Evolutionary conservation across 2,888 invertebrate species (phyloP), one percentile per base, ranked within the genome.

Genomic region (Megalurothrips usitatus): DNA sequence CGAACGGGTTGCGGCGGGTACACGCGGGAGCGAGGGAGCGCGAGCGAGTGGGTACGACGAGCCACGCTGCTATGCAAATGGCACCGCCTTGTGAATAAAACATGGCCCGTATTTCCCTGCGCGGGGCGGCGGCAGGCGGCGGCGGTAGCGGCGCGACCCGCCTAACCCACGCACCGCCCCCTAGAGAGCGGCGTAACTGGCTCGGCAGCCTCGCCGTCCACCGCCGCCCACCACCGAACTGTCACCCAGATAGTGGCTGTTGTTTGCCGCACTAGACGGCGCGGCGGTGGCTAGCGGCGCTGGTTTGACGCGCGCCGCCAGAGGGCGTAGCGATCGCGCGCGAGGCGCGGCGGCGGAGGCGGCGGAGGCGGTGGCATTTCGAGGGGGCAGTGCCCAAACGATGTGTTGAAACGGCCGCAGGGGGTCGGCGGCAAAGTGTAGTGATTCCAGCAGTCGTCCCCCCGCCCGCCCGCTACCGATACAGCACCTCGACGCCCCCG

Each of bases 31-130:
- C 34, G 34, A 43, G 34, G 3, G 52, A 17, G 52, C 3, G 58
- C 17, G 58, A 58, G 58, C n/a, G 58, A 58, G 58, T 58, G 58
- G 17, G 58, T 58, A 58, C 58, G 58, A 17, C 17, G 14, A 58
- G 58, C 58, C 58, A 58, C n/a, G n/a, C n/a, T n/a, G 58, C 19
- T 58, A 58, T 58, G 58, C 58, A 58, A 58, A 58, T 58, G 58
- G 34, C 34, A 43, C 3, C 34, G 34, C 58, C 58, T 58, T 58
- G 58, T 58, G 58, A 58, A 58, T 58, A 58, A 58, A 58, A 58
- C 58, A 58, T 58, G 58, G 58, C 58, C 58, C 58, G 58, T 58
- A 58, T 58, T 58, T 58, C 58, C 58, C 58, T 58, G 2, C 58
- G 58, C 58, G 17, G 17, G 58, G 58, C 58, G 58, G 58, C 17